Percentiles rank a stretch among this genome's conserved stretches.
Conservation (phyloP, 2,888 invertebrate species). For the Tetranychus piercei region DNA sequence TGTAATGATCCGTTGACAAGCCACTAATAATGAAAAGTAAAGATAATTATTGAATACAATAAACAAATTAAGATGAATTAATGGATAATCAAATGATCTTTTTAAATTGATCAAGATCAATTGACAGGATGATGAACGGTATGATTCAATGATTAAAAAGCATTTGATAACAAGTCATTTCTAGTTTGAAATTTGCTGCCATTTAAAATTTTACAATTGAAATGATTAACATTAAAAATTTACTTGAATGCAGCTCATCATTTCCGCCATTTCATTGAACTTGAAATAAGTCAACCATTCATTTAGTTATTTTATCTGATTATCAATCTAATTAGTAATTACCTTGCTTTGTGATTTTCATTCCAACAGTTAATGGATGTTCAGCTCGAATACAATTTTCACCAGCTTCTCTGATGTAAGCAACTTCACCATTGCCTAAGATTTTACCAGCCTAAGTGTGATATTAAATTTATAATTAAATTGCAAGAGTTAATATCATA, state of each 20-base stretch:
- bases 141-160: too few species aligned
- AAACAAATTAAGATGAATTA: too few species aligned
- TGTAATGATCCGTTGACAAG: background rate
- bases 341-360: slow-evolving; percentile 39
- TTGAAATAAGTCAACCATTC: background rate
- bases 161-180: too few species aligned
- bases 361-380: slow-evolving; percentile 42
- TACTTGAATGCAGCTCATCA: too few species aligned
- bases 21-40: background rate
- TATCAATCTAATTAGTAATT: background rate
- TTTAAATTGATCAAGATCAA: too few species aligned
- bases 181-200: too few species aligned
- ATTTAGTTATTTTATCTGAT: background rate
- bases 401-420: slow-evolving; percentile 48
- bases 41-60: too few species aligned
- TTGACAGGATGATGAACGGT: too few species aligned
- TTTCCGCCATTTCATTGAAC: background rate
- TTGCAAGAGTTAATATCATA: slow-evolving; percentile 6
- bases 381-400: slow-evolving; percentile 45
- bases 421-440: slow-evolving; percentile 40
- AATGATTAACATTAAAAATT: too few species aligned
- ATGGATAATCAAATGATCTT: too few species aligned
- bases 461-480: too few species aligned
- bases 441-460: slow-evolving; percentile 34
- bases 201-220: too few species aligned